Evolutionary conservation across 2,113 vertebrate genomes (phyloP), one percentile per base, ranked within the genome.

Genomic region (Notarius quadriscutis): DNA sequence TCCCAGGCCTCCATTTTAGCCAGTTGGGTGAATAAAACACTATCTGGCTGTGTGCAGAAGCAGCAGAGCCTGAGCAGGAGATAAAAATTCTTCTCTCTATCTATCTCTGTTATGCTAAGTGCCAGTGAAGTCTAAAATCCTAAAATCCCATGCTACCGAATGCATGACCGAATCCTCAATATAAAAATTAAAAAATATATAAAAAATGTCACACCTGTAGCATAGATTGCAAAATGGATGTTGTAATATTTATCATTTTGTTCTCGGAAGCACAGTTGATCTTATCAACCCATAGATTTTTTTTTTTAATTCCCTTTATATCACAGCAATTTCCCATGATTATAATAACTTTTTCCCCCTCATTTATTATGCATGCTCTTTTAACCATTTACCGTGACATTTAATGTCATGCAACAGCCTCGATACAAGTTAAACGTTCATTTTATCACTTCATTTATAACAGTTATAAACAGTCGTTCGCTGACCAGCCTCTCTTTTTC

Each of bases 11-110:
- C 87, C 85, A 87, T 88, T 87, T 48, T 82, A 92, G 84, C 87
- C 92, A 92, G 87, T 91, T 87, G 88, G 91, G 93, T 79, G 80
- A 91, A 90, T 87, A 89, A 91, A 93, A 93, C 84, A 58, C 89
- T 93, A 90, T 93, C 89, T 92, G 93, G 87, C 91, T 90, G 87
- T 83, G 75, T 53, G 34, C 57, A 74, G 82, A 81, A 69, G 58
- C 58, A 82, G 34, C 27, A 82, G 51, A 65, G 48, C 83, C 53
- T 51, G 72, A 77, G 82, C 22, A 20, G n/a, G 27, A 87, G 86
- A 82, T 74, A 84, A 87, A 87, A 87, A 77, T 15, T 53, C 25
- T 48, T 90, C 81, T 34, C 65, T 20, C 69, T 48, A 34, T 48
- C 71, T 74, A 30, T 48, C 60, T 82, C 53, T 8, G 10, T 74